phyloP scores from a whole-genome alignment of 2,797 vertebrate species.

The Pterois miles region DNA sequence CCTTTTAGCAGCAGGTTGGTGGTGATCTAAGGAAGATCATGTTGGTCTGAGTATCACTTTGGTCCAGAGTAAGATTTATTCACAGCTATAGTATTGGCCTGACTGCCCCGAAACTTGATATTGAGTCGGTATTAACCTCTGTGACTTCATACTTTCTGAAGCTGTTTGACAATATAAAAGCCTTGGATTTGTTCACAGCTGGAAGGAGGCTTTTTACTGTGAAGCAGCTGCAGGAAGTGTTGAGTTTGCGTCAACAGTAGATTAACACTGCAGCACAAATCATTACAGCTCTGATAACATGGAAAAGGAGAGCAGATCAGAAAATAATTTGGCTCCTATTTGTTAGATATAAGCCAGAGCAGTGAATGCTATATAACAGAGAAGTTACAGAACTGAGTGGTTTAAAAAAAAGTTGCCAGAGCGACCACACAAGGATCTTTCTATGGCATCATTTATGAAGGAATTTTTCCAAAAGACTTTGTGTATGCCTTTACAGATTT shows the following conservation, averaged over 20 bases:
- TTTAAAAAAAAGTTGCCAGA: background rate
- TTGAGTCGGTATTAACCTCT: background rate
- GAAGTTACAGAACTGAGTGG: background rate
- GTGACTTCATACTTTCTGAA: background rate
- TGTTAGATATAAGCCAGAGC: background rate
- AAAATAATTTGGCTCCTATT: background rate
- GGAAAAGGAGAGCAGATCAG: background rate
- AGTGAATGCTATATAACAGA: background rate
- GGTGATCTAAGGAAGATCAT: background rate
- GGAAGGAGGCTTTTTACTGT: background rate
- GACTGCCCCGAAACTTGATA: background rate
- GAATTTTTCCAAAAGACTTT: background rate
- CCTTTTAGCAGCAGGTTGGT: background rate
- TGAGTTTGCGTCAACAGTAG: background rate
- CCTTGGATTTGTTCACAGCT: background rate
- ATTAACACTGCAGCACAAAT: background rate
- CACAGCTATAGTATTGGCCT: background rate
- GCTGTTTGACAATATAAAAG: conserved; percentile 1
- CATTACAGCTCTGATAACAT: background rate
- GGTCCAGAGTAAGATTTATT: background rate
- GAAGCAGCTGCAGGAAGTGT: background rate
- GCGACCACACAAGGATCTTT: background rate
- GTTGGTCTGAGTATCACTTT: background rate
- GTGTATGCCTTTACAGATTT: background rate
- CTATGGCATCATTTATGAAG: background rate